Percentiles rank a stretch among this genome's conserved stretches.
Conservation (phyloP, 2,113 vertebrate species). For the Bos javanicus region DNA sequence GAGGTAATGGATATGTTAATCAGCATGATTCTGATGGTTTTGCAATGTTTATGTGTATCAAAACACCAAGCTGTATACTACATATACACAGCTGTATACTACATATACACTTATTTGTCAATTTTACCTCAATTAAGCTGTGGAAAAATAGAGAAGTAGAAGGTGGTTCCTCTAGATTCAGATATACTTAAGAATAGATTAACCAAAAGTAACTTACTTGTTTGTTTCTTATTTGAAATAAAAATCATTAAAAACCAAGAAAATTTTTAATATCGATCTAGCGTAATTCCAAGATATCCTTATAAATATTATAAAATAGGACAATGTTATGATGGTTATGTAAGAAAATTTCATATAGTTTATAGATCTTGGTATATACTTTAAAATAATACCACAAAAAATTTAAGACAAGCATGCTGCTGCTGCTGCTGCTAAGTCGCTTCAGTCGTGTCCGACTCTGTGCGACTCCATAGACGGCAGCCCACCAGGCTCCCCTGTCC, state of each 20-base stretch:
- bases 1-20: background rate
- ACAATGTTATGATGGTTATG: background rate
- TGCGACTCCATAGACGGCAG: accelerated
- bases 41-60: background rate
- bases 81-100: background rate
- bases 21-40: background rate
- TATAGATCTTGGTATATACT: background rate
- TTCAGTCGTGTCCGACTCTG: accelerated
- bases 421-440: too few relatives aligned
- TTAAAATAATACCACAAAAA: background rate
- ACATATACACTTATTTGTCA: background rate
- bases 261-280: background rate
- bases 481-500: too few relatives aligned
- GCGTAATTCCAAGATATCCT: background rate
- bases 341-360: background rate
- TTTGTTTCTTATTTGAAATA: background rate
- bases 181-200: background rate
- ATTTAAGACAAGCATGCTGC: too few relatives aligned
- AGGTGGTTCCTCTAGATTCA: background rate
- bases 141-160: background rate
- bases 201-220: background rate
- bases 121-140: background rate
- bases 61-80: background rate
- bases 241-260: background rate
- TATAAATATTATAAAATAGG: background rate